Evolutionary conservation across 2,113 vertebrate species (phyloP).

Genomic region (Neodon shergylaensis): DNA sequence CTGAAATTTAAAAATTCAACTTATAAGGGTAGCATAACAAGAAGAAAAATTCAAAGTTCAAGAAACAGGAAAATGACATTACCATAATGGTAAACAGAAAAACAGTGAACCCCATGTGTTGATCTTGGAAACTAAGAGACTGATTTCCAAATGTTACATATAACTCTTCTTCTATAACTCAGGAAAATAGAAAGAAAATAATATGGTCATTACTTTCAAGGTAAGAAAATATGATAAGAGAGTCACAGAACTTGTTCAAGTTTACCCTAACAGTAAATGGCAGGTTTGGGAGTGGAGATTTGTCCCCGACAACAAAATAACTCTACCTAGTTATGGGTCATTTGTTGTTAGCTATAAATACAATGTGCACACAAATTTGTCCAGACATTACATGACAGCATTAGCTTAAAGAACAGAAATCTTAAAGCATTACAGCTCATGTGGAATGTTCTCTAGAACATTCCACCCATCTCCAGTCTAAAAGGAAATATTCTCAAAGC

Average conservation of each 20-base stretch:
- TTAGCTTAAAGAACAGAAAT: not conserved
- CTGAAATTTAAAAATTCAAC: constrained; percentile 48
- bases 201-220: constrained; percentile 14
- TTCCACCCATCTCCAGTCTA: constrained; percentile 30
- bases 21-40: not conserved
- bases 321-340: not conserved
- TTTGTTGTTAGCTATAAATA: not conserved
- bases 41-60: constrained; percentile 1
- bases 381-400: constrained; percentile 29
- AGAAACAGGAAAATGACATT: constrained; percentile 32
- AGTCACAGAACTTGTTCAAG: constrained; percentile 37
- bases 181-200: constrained; percentile 53
- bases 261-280: not conserved
- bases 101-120: constrained; percentile 9
- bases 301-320: constrained; percentile 19
- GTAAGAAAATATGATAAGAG: constrained; percentile 33
- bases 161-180: constrained; percentile 15
- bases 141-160: constrained; percentile 13
- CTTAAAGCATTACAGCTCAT: not conserved
- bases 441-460: not conserved
- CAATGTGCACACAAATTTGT: not conserved
- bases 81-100: not conserved
- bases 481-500: constrained; percentile 46
- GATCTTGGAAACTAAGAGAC: constrained; percentile 51
- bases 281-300: not conserved